These are phyloP conservation scores for Platycheirus rosarum DNA, from an alignment of 2,888 invertebrate genomes.

Conservation along the genomic window DNA sequence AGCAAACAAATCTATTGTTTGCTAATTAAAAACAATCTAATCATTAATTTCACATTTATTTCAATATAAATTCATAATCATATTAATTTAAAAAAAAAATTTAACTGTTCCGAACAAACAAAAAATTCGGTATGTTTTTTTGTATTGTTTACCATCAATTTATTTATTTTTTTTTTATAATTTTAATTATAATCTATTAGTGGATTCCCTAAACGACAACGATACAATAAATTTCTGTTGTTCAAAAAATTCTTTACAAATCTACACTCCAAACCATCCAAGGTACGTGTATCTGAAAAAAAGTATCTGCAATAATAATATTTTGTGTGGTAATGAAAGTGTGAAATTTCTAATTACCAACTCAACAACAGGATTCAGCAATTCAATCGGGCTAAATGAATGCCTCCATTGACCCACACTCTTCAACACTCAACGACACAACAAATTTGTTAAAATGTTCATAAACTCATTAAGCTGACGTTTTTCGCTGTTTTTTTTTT, in stretches of 20 bases:
- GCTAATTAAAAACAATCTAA: constrained; percentile 51
- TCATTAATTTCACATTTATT: constrained; percentile 55
- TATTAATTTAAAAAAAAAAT: background rate
- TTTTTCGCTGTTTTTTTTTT: constrained; percentile 1
- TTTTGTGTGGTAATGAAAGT: constrained; percentile 56
- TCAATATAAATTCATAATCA: constrained; percentile 59
- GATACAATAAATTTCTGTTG: constrained; percentile 25
- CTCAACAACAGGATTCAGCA: background rate
- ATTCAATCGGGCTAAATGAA: constrained; percentile 45
- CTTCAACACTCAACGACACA: constrained; percentile 30
- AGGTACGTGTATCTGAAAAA: background rate
- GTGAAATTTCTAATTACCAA: constrained; percentile 61
- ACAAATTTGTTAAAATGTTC: constrained; percentile 42
- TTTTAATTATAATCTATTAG: constrained; percentile 65
- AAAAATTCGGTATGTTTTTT: constrained; percentile 6
- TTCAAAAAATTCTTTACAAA: background rate
- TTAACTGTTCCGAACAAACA: too few relatives aligned
- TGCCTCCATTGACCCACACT: background rate
- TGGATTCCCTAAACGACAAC: constrained; percentile 35
- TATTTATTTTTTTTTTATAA: constrained; percentile 45
- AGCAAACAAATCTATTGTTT: background rate
- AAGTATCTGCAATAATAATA: constrained; percentile 8
- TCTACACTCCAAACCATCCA: too few relatives aligned
- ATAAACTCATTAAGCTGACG: constrained; percentile 57
- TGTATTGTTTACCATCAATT: constrained; percentile 44